Evolutionary conservation across 2,888 invertebrate genomes (phyloP).

Genomic region (Callosobruchus maculatus): DNA sequence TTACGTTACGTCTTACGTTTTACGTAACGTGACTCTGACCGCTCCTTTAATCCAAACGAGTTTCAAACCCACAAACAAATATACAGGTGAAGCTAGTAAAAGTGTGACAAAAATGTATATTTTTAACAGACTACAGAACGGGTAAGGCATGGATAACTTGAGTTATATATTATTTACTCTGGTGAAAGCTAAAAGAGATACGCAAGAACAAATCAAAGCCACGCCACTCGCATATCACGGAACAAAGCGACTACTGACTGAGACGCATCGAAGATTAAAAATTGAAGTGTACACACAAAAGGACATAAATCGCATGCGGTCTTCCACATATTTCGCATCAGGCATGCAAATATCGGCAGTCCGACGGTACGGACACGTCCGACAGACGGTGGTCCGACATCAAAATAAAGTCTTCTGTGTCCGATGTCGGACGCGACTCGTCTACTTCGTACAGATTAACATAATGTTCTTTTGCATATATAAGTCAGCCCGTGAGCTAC

Average conservation of each 20-base stretch:
- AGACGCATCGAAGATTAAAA: conserved; percentile 13
- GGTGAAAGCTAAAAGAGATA: too few species aligned
- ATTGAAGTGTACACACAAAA: conserved; percentile 31
- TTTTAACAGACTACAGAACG: too few species aligned
- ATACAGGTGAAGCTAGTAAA: too few species aligned
- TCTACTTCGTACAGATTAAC: conserved; percentile 18
- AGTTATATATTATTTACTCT: too few species aligned
- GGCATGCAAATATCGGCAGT: conserved; percentile 27
- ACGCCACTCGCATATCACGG: background rate
- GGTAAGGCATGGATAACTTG: too few species aligned
- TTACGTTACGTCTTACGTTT: too few species aligned
- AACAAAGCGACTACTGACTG: background rate
- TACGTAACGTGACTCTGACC: too few species aligned
- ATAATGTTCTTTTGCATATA: conserved; percentile 26
- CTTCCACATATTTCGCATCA: conserved; percentile 28
- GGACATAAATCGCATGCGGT: conserved; percentile 35
- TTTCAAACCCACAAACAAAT: too few species aligned
- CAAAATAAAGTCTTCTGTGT: conserved; percentile 35
- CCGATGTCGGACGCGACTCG: conserved; percentile 25
- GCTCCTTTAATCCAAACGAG: too few species aligned
- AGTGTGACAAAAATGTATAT: too few species aligned
- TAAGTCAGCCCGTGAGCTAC: conserved; percentile 17
- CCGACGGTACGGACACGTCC: conserved; percentile 18
- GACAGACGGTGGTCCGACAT: conserved; percentile 33
- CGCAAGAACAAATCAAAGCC: background rate